Evolutionary conservation across 1,140 invertebrate species (phyloP), one percentile per base, ranked within the genome.

Genomic region (Dendroctonus valens): DNA sequence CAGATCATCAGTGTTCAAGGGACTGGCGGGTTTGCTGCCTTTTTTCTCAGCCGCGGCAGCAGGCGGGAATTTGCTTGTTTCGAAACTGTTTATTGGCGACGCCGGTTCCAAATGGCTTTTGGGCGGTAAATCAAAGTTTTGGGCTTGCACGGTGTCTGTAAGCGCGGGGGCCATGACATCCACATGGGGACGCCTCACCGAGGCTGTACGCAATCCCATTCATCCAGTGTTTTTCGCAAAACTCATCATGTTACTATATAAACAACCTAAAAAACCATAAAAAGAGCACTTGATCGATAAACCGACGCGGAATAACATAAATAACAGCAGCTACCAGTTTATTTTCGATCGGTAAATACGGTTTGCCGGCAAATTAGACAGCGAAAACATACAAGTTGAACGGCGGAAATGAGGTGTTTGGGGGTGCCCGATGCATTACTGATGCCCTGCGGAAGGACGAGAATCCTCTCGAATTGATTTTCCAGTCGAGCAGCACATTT

Each of bases 91-190:
- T 50, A 74, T 69, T 44, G 70, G 71, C 44, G 71, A 73, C 60
- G 79, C 78, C 68, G 80, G 75, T 67, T 80, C 77, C 66, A 77
- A 72, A 69, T 81, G 76, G 72, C 81, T 81, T 73, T 80, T 79
- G 74, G 81, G 80, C 75, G 78, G 71, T n/a, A 55, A 9, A 55
- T 75, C 78, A 76, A 82, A 82, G 71, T 83, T 85, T 79, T 85
- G 84, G 75, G 85, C 80, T 80, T 84, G 84, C 72, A 81, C 82
- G 69, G 82, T 77, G 82, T 88, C 85, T 76, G 86, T 88, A 80
- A 88, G 81, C 81, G 86, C 87, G 80, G 87, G 87, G 80, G 87
- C 87, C 87, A 89, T 89, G 81, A 84, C 86, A 85, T 82, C 83
- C 82, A 81, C 84, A 79, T 83, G 78, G 81, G 82, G 81, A 79